Conservation (phyloP, 2,797 vertebrate species). For the Hippoglossus hippoglossus region DNA sequence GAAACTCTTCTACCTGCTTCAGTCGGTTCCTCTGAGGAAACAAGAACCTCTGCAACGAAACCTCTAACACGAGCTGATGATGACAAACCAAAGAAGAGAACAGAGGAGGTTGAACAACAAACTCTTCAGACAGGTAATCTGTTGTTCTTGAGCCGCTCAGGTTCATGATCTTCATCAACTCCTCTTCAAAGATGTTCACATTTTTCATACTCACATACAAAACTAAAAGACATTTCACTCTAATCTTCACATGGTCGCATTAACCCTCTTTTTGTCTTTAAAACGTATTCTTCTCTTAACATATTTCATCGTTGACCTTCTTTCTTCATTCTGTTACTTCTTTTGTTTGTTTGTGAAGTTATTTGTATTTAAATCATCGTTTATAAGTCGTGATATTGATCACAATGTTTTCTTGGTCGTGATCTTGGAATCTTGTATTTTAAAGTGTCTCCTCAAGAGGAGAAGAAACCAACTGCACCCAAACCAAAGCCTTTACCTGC, state of each 20-base stretch:
- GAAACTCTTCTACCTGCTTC: slow-evolving; percentile 19
- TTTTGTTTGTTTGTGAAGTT: slow-evolving; percentile 5
- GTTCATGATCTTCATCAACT: slow-evolving; percentile 49
- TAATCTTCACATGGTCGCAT: background rate
- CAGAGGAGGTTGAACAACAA: slow-evolving; percentile 24
- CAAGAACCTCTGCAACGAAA: slow-evolving; percentile 1
- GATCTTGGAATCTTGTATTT: slow-evolving; percentile 61
- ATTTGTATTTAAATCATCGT: slow-evolving; percentile 15
- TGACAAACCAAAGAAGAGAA: slow-evolving; percentile 14
- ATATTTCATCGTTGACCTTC: slow-evolving; percentile 50
- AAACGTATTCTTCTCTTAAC: slow-evolving; percentile 50
- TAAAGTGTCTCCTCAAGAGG: slow-evolving; percentile 61
- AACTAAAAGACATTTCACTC: background rate
- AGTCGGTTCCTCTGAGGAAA: slow-evolving; percentile 35
- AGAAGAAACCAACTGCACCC: slow-evolving; percentile 54
- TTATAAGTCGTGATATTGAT: background rate
- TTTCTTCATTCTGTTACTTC: background rate
- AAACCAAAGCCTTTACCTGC: slow-evolving; percentile 39
- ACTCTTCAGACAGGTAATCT: slow-evolving; percentile 65
- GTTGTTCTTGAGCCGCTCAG: slow-evolving; percentile 30
- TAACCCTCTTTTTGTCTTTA: background rate
- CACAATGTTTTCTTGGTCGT: slow-evolving; percentile 37
- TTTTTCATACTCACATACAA: slow-evolving; percentile 23
- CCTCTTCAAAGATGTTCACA: slow-evolving; percentile 28
- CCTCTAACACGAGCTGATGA: slow-evolving; percentile 17